These are phyloP conservation scores for Procambarus virginalis DNA, from an alignment of 1,140 invertebrate genomes.

Conservation along the genomic window DNA sequence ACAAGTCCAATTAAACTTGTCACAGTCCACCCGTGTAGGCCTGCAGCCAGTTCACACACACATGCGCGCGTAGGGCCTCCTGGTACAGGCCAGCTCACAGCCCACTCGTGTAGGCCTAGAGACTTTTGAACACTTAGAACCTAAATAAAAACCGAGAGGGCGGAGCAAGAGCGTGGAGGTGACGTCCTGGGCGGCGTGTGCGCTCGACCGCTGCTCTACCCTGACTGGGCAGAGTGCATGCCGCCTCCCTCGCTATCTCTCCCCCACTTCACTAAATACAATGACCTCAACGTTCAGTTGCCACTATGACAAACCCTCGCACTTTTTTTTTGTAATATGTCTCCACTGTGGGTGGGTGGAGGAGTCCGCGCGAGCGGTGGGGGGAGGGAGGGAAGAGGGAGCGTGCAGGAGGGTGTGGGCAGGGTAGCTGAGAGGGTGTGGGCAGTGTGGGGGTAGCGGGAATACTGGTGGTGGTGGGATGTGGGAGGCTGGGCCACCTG, in stretches of 20 bases:
- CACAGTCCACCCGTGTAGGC: too few relatives aligned
- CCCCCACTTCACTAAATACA: conserved; percentile 1
- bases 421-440: not conserved
- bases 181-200: too few relatives aligned
- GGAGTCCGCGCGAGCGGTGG: too few relatives aligned
- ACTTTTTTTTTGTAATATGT: not conserved
- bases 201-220: too few relatives aligned
- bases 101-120: not conserved
- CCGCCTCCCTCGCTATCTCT: not conserved
- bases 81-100: too few relatives aligned
- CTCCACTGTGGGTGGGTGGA: too few relatives aligned
- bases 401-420: not conserved
- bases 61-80: too few relatives aligned
- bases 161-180: too few relatives aligned
- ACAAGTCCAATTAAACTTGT: not conserved
- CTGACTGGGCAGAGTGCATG: too few relatives aligned
- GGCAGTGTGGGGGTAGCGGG: not conserved
- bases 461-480: not conserved
- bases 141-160: too few relatives aligned
- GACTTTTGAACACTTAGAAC: not conserved
- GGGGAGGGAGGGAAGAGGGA: too few relatives aligned
- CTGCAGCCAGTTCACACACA: too few relatives aligned
- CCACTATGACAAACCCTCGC: not conserved
- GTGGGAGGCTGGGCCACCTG: not conserved
- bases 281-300: conserved; percentile 5